Conservation (phyloP, 2,113 vertebrate species). For the Recurvirostra avosetta region DNA sequence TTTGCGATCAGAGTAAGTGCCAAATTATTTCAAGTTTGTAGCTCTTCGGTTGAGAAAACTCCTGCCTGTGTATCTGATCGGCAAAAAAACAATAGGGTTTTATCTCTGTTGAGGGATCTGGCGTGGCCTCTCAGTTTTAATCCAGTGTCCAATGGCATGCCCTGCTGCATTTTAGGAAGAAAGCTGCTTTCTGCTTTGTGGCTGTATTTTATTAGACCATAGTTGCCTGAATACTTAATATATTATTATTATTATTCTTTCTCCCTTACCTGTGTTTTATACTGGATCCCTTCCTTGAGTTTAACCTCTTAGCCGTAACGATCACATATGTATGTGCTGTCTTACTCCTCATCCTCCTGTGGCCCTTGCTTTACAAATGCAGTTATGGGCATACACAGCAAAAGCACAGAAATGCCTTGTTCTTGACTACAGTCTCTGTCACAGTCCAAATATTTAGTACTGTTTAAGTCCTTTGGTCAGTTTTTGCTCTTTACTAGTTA, state of each 20-base stretch:
- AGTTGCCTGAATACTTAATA: not conserved
- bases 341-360: not conserved
- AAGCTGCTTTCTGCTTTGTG: not conserved
- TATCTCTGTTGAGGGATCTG: not conserved
- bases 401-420: not conserved
- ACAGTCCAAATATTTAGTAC: not conserved
- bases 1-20: not conserved
- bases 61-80: not conserved
- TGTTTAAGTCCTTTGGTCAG: not conserved
- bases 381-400: not conserved
- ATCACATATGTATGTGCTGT: rapidly evolving
- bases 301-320: not conserved
- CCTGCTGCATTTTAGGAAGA: not conserved
- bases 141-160: not conserved
- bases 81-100: not conserved
- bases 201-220: not conserved
- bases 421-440: not conserved
- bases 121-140: not conserved
- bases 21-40: not conserved
- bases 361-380: not conserved
- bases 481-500: not conserved
- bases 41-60: not conserved
- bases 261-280: not conserved
- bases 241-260: not conserved
- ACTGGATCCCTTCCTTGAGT: not conserved